Evolutionary conservation across 2,113 vertebrate species (phyloP).

Genomic region (Calypte anna): DNA sequence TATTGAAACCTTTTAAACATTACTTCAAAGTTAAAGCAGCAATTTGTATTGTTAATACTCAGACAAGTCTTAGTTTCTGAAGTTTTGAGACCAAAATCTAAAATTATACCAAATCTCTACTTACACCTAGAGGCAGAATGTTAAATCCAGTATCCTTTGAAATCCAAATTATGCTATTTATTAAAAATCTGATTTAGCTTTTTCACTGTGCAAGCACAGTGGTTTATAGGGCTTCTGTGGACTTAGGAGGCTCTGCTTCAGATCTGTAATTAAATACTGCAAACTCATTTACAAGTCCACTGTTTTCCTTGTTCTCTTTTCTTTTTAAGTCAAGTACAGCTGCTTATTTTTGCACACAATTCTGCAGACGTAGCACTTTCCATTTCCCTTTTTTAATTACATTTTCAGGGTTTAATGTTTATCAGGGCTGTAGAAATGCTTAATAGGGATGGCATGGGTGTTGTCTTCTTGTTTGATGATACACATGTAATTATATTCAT

Average conservation of each 20-base stretch:
- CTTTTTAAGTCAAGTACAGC: background rate
- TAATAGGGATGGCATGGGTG: background rate
- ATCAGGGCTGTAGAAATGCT: background rate
- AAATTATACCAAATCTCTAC: background rate
- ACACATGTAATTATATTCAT: background rate
- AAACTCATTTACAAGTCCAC: background rate
- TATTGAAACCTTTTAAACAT: conserved; percentile 11
- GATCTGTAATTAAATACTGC: conserved; percentile 5
- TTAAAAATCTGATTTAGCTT: background rate
- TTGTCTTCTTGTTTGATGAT: background rate
- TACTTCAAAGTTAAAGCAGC: conserved; percentile 11
- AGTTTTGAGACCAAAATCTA: background rate
- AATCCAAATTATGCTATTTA: background rate
- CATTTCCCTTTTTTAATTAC: background rate
- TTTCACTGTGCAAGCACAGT: background rate
- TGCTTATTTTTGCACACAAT: background rate
- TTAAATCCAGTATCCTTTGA: background rate
- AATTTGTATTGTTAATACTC: background rate
- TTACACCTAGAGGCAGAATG: background rate
- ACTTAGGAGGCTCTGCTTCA: background rate
- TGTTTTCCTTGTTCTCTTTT: background rate
- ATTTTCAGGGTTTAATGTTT: background rate
- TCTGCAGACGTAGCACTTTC: background rate
- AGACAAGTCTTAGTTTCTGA: conserved; percentile 13
- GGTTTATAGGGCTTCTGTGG: background rate